Conservation (phyloP, 2,797 vertebrate genomes). For the Sandelia bainsii region DNA sequence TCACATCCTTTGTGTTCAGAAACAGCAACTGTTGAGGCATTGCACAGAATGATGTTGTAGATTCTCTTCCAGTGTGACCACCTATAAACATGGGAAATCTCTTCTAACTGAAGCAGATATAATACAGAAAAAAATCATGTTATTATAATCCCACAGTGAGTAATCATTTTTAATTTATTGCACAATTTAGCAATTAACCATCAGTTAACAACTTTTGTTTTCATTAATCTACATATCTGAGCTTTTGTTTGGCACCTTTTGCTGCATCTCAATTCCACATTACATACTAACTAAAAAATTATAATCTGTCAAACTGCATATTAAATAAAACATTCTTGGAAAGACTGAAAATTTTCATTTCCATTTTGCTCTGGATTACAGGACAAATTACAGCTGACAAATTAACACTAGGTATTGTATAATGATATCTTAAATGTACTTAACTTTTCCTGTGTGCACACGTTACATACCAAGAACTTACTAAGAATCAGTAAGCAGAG, state of each 20-base stretch:
- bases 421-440: constrained; percentile 2
- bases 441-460: constrained; percentile 12
- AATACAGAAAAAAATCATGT: not conserved
- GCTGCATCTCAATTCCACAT: too few relatives aligned
- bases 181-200: not conserved
- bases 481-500: constrained; percentile 19
- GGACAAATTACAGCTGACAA: not conserved
- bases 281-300: too few relatives aligned
- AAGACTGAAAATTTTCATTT: constrained; percentile 1
- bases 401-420: not conserved
- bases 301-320: too few relatives aligned
- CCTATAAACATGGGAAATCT: not conserved
- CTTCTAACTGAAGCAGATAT: not conserved
- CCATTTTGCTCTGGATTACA: not conserved
- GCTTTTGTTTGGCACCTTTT: too few relatives aligned
- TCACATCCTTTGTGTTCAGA: not conserved
- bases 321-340: constrained; percentile 3
- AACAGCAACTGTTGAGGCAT: not conserved
- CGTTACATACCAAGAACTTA: constrained; percentile 7
- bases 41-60: not conserved
- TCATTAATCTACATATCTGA: too few relatives aligned
- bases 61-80: not conserved
- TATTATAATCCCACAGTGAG: not conserved
- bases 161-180: not conserved
- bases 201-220: not conserved